Percentiles rank a stretch among this genome's conserved stretches.
phyloP scores from a whole-genome alignment of 1,140 invertebrate genomes.

The Ooceraea biroi region DNA sequence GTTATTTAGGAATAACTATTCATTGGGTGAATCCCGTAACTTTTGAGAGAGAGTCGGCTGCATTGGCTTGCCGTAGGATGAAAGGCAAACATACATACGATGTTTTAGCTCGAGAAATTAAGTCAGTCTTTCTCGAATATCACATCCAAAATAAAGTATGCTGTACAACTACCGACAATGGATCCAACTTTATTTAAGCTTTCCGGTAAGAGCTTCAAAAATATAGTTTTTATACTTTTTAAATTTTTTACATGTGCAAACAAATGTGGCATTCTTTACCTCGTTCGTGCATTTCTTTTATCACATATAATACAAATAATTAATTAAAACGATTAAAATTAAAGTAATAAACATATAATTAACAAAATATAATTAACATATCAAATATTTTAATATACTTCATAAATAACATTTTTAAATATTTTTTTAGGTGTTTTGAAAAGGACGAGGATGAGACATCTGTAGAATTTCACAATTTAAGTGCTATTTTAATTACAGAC shows the following conservation, averaged over 20 bases:
- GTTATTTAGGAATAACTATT: no score
- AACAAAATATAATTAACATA: no score
- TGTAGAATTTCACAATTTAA: not conserved
- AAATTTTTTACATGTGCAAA: not conserved
- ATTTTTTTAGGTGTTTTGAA: not conserved
- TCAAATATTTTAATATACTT: not conserved
- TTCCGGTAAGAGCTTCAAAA: constrained; percentile 5
- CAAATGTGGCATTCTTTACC: no score
- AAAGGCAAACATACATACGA: constrained; percentile 10
- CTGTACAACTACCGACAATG: not conserved
- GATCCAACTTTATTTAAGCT: constrained; percentile 3
- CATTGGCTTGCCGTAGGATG: constrained; percentile 3
- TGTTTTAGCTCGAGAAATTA: constrained; percentile 1
- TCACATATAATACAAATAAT: no score
- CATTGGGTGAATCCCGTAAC: constrained; percentile 17
- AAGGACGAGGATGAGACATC: not conserved
- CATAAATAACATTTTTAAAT: not conserved
- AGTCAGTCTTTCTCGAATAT: not conserved
- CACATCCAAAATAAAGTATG: constrained; percentile 21
- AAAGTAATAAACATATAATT: not conserved
- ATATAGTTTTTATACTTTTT: not conserved
- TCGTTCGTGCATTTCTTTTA: no score
- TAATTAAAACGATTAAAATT: not conserved
- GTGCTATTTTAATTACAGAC: not conserved
- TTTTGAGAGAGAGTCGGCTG: constrained; percentile 8